Percentiles rank a stretch among this genome's conserved stretches.
Evolutionary conservation across 2,888 invertebrate genomes (phyloP).

Genomic region (Embidobia sp.): DNA sequence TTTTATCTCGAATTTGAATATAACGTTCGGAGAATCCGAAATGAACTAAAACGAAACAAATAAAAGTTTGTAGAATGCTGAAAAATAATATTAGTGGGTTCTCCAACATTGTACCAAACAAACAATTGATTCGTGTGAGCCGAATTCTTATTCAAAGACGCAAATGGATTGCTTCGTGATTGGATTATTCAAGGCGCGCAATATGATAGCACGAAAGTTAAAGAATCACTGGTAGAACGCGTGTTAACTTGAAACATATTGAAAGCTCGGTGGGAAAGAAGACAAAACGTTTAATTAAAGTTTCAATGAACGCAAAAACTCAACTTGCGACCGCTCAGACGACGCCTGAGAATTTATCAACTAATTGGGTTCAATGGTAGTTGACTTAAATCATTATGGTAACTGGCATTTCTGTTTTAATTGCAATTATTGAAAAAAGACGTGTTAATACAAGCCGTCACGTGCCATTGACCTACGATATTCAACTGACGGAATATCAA

Average conservation of each 20-base stretch:
- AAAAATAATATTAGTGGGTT: conserved; percentile 4
- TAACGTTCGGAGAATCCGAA: not conserved
- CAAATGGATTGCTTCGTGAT: not conserved
- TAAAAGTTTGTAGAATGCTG: not conserved
- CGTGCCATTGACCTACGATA: conserved; percentile 22
- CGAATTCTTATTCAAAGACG: conserved; percentile 8
- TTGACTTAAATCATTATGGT: conserved; percentile 25
- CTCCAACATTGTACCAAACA: not conserved
- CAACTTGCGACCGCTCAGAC: not conserved
- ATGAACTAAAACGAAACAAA: not conserved
- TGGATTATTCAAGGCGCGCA: not conserved
- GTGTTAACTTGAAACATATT: not conserved
- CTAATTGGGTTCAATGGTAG: conserved; percentile 33
- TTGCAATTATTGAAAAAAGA: conserved; percentile 28
- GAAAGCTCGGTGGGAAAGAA: not conserved
- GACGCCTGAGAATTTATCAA: conserved; percentile 9
- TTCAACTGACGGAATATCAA: conserved; percentile 14
- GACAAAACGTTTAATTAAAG: conserved; percentile 19
- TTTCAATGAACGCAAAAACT: conserved; percentile 17
- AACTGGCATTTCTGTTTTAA: conserved; percentile 15
- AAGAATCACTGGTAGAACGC: not conserved
- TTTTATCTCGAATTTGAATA: conserved; percentile 1
- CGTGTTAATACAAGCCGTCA: conserved; percentile 27
- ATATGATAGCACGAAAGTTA: not conserved
- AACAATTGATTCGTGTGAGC: not conserved